phyloP scores from a whole-genome alignment of 2,113 vertebrate species.

The Arenaria interpres region DNA sequence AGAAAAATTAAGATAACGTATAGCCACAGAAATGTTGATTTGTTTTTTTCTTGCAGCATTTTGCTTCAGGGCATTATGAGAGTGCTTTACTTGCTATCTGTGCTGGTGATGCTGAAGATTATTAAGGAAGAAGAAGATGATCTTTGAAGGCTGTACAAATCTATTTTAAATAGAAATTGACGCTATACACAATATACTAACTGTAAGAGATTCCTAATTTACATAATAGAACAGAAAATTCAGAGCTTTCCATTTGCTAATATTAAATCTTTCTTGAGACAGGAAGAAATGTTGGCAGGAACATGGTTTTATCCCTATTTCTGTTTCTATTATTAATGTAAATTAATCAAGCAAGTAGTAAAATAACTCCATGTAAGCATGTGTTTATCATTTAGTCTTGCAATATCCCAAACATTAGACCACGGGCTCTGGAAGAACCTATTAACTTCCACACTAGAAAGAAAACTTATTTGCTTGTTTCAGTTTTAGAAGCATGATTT shows the following conservation, averaged over 20 bases:
- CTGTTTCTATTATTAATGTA: background rate
- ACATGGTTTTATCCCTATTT: background rate
- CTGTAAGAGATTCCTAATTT: background rate
- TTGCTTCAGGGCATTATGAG: conserved; percentile 81
- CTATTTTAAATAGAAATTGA: background rate
- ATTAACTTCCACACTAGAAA: background rate
- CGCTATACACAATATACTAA: background rate
- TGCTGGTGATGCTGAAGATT: conserved; percentile 75
- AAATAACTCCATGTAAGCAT: background rate
- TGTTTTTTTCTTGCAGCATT: conserved; percentile 70
- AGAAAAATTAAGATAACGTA: background rate
- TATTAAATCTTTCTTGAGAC: background rate
- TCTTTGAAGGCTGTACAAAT: background rate
- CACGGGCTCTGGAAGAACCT: background rate
- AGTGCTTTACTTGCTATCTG: conserved; percentile 78
- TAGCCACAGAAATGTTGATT: background rate
- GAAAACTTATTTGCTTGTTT: background rate
- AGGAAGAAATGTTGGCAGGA: background rate
- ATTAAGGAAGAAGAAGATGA: conserved; percentile 30
- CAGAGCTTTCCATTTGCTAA: background rate
- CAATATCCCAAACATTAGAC: background rate
- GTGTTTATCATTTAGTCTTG: background rate
- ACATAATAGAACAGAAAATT: background rate
- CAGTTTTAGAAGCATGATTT: background rate
- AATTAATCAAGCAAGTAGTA: background rate